A percentile compares a stretch with the other conserved stretches of the same genome.
Conservation (phyloP, 2,113 vertebrate species). For the Myrmophylax atrothorax region DNA sequence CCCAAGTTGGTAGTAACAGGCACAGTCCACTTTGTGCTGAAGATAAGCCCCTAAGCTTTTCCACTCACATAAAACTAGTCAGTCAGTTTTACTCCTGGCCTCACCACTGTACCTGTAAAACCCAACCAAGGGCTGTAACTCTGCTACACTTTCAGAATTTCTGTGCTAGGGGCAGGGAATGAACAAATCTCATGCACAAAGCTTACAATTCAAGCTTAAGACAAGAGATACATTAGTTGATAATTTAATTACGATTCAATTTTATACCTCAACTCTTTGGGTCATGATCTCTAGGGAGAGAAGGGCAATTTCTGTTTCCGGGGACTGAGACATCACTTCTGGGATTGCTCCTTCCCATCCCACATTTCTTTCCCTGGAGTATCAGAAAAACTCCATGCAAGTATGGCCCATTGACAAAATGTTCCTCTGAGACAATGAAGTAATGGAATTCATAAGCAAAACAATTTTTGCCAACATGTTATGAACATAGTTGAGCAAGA, state of each 20-base stretch:
- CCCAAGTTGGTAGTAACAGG: neutral
- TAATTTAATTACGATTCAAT: neutral
- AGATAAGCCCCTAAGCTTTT: neutral
- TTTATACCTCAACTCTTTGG: neutral
- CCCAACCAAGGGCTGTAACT: neutral
- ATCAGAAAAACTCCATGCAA: neutral
- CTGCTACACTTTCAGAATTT: neutral
- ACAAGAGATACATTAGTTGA: neutral
- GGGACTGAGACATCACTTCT: neutral
- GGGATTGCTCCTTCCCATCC: neutral
- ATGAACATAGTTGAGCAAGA: conserved; percentile 34
- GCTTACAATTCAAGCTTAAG: neutral
- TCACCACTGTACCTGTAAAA: neutral
- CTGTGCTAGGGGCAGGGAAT: neutral
- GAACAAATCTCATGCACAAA: neutral
- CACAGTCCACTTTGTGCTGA: neutral
- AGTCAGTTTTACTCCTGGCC: neutral
- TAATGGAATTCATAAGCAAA: neutral
- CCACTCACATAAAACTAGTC: neutral
- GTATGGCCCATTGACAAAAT: neutral
- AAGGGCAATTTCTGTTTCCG: neutral
- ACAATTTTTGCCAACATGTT: neutral
- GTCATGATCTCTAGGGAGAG: neutral
- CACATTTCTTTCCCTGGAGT: neutral
- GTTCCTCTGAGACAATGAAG: neutral